phyloP scores from a whole-genome alignment of 2,888 invertebrate species.

The Drosophila neonasuta region DNA sequence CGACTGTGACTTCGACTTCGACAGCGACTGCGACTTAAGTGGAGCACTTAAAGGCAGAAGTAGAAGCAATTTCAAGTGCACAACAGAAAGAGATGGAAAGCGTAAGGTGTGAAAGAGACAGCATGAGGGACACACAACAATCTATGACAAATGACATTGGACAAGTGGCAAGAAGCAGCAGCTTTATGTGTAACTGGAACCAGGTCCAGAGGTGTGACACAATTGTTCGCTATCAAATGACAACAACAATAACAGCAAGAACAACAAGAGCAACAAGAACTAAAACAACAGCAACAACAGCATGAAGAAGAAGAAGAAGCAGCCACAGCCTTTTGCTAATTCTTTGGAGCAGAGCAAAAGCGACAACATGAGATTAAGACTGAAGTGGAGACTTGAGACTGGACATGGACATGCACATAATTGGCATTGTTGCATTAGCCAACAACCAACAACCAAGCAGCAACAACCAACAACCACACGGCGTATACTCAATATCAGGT shows the following conservation, averaged over 20 bases:
- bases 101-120: not conserved
- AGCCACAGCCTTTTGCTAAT: not conserved
- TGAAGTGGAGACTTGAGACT: slow-evolving; percentile 35
- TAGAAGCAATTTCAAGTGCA: slow-evolving; percentile 37
- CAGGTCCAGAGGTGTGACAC: slow-evolving; percentile 66
- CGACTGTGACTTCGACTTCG: slow-evolving; percentile 4
- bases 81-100: not conserved
- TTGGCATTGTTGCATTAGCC: slow-evolving; percentile 66
- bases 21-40: slow-evolving; percentile 7
- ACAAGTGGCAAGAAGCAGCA: slow-evolving; percentile 30
- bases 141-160: slow-evolving; percentile 71
- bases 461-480: slow-evolving; percentile 17
- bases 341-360: not conserved
- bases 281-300: slow-evolving; percentile 15
- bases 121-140: slow-evolving; percentile 19
- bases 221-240: slow-evolving; percentile 67
- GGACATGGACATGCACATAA: slow-evolving; percentile 64
- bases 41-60: slow-evolving; percentile 21
- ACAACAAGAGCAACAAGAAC: slow-evolving; percentile 19
- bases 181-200: slow-evolving; percentile 44
- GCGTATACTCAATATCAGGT: slow-evolving; percentile 47
- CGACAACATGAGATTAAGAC: slow-evolving; percentile 25
- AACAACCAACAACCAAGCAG: slow-evolving; percentile 4
- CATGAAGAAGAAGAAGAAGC: not conserved
- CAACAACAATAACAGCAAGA: slow-evolving; percentile 36